Conservation (phyloP, 2,113 vertebrate species). For the Catharus bicknelli region DNA sequence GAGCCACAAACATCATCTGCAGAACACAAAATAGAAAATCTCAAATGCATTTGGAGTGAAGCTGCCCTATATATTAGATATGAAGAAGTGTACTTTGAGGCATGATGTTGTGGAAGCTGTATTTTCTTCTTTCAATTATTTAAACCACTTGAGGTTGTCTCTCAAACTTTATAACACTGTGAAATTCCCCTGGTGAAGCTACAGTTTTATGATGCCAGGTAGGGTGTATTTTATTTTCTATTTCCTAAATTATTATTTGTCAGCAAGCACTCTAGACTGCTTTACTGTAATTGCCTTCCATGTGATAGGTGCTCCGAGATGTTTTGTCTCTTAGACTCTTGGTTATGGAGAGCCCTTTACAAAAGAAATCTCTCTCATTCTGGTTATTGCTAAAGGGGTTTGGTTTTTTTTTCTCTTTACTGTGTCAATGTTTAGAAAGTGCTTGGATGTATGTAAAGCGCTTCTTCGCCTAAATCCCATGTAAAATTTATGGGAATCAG, state of each 20-base stretch:
- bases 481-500: not conserved
- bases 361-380: not conserved
- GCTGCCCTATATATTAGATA: not conserved
- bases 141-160: slow-evolving; percentile 54
- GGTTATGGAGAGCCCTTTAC: not conserved
- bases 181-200: slow-evolving; percentile 12
- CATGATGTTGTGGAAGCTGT: not conserved
- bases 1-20: slow-evolving; percentile 1
- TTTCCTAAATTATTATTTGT: slow-evolving; percentile 54
- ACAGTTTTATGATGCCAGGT: slow-evolving; percentile 20
- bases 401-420: not conserved
- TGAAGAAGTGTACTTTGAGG: not conserved
- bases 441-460: not conserved
- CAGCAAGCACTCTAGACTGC: slow-evolving; percentile 23
- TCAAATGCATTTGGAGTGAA: slow-evolving; percentile 17
- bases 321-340: not conserved
- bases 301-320: not conserved
- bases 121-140: slow-evolving; percentile 56
- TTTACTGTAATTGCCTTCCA: slow-evolving; percentile 23
- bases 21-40: slow-evolving; percentile 20
- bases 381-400: not conserved
- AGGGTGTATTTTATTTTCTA: slow-evolving; percentile 34
- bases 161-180: slow-evolving; percentile 35
- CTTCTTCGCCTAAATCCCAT: not conserved
- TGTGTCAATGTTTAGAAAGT: not conserved